Base-by-base conservation (phyloP, 1,140 invertebrate species). In the Leptoteleia sp. region DNA sequence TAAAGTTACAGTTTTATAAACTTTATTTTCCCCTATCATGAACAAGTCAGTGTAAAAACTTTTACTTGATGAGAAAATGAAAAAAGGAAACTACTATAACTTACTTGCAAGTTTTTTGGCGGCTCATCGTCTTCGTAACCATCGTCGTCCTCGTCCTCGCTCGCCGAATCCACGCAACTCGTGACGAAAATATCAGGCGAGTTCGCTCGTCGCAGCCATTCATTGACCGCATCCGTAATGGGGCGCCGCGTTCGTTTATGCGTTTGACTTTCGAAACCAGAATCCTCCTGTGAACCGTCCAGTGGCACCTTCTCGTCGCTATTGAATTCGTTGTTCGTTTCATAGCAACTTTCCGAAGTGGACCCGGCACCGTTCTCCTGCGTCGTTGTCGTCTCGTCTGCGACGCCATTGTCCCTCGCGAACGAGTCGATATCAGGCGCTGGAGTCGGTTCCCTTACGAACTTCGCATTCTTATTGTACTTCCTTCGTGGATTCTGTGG, bases 91-190 rank as follows among this genome's bases (percentile, higher is more conserved):
- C n/a, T n/a, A n/a, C n/a, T n/a, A n/a, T n/a, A 25, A 25, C 52
- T 37, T 7, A 76, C 73, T 86, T 89, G 81, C 90, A 88, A 90
- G 90, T 91, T 91, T 91, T 91, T 91, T 91, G 89, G 78, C 82
- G 83, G 83, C 83, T 88, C 76, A 15, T 78, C 62, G 22, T 82
- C 52, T 4, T 81, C 78, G 9, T 82, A 84, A 9, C 83, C 82
- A 7, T 81, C 75, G 3, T 79, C 64, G 15, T 81, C 76, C 3
- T 80, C 77, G 11, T 83, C 80, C 4, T 80, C 70, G 12, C 47
- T 80, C 3, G 79, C 79, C 6, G 22, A 25, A 3, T 3, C 22
- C 22, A 6, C 6, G 9, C 76, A 79, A 4, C 78, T 81, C 3
- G 80, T 70, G 13, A 86, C 71, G 43, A 88, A 84, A 1, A 88